Evolutionary conservation across 2,797 vertebrate genomes (phyloP).

Genomic region (Acipenser oxyrinchus): DNA sequence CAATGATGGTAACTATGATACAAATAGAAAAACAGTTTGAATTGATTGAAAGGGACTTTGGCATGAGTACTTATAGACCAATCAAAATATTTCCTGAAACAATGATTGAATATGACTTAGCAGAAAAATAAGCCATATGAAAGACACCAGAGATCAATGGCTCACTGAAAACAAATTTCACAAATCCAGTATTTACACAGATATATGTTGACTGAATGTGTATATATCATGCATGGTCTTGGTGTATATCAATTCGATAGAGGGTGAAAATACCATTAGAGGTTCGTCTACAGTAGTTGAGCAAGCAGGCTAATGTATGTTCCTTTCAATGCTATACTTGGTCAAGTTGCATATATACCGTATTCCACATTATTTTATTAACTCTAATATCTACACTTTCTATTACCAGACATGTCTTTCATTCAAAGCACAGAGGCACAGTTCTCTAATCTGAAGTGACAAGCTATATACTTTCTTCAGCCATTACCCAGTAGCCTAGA

Average conservation of each 20-base stretch:
- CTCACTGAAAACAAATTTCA: too few species aligned
- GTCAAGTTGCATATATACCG: slow-evolving; percentile 74
- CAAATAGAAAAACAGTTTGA: too few species aligned
- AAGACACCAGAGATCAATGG: too few species aligned
- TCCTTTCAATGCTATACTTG: slow-evolving; percentile 55
- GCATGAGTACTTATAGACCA: too few species aligned
- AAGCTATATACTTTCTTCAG: slow-evolving; percentile 91
- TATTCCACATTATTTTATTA: slow-evolving; percentile 87
- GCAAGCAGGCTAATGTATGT: slow-evolving; percentile 56
- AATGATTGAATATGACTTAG: too few species aligned
- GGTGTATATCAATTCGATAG: slow-evolving; percentile 21
- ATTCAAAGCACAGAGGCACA: slow-evolving; percentile 83
- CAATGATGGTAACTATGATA: too few species aligned
- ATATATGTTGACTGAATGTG: too few species aligned
- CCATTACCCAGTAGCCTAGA: slow-evolving; percentile 88
- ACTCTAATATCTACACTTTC: slow-evolving; percentile 90
- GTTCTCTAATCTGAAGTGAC: slow-evolving; percentile 96
- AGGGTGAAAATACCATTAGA: slow-evolving; percentile 26
- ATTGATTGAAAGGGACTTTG: too few species aligned
- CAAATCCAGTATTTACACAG: too few species aligned
- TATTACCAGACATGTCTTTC: slow-evolving; percentile 86
- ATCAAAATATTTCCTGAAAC: too few species aligned
- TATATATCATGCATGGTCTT: too few species aligned
- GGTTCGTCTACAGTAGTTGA: slow-evolving; percentile 57
- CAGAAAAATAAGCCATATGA: too few species aligned